Evolutionary conservation across 2,797 vertebrate genomes (phyloP), one percentile per base, ranked within the genome.

Genomic region (Megalops cyprinoides): DNA sequence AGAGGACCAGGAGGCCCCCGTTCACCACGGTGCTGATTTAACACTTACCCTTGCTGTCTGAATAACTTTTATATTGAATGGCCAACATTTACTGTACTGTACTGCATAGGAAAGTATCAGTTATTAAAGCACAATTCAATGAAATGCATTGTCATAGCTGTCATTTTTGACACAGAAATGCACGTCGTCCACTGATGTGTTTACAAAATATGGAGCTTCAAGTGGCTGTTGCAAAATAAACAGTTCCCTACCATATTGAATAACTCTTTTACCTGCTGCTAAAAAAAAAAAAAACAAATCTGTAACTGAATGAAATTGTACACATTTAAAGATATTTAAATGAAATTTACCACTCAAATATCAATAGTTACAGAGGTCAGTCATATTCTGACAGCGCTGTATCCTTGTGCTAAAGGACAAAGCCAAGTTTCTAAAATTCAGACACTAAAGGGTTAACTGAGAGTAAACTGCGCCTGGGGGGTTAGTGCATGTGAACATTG

Each of bases 401-500:
- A n/a, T 69, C 65, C 65, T 7, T 69, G n/a, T n/a, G n/a, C 44
- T 3, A 37, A 42, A 69, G 20, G 69, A 20, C 6, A 69, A 34
- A 0, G 18, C 2, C 9, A 3, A 18, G 6, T 18, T 69, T 37
- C 65, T 42, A 37, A 18, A 37, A 69, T 49, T 10, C 49, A 46
- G 79, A 0, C 39, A 86, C 55, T 25, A 58, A 89, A 46, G 89
- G 84, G 91, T 92, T 93, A 91, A 90, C 1, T 0, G 9, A 23
- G 51, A 80, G 39, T 37, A 81, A 53, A 37, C 69, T 67, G 65
- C 2, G 76, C 83, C 75, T 90, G 87, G 87, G 90, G 83, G 88
- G 84, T 49, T 77, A 79, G 84, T 82, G 84, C 85, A 87, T 84
- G 88, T 84, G 80, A 78, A 62, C 25, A 5, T 55, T 20, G 69